These are phyloP conservation scores for Distichodus sexfasciatus DNA, from an alignment of 2,797 vertebrate genomes.

Conservation along the genomic window DNA sequence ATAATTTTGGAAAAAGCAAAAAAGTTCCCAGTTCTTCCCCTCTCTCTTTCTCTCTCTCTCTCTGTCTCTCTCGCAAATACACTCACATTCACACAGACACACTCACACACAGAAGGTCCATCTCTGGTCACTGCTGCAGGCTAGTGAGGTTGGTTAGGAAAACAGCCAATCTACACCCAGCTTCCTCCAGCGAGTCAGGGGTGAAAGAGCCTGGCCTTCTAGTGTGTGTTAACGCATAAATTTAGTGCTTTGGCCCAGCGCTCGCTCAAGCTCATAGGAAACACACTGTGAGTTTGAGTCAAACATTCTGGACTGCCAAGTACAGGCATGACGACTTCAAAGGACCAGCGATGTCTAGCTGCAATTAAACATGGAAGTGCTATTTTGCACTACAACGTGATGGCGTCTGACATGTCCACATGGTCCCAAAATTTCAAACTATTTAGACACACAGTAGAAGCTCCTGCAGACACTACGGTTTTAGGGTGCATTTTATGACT, in stretches of 20 bases:
- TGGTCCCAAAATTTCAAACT: background rate
- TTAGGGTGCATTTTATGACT: too few species aligned
- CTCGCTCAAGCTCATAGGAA: slow-evolving; percentile 24
- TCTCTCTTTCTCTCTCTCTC: background rate
- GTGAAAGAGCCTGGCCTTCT: slow-evolving; percentile 38
- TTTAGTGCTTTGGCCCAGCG: slow-evolving; percentile 42
- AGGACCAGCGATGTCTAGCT: background rate
- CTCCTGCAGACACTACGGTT: too few species aligned
- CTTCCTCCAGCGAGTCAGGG: slow-evolving; percentile 46
- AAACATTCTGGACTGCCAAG: background rate
- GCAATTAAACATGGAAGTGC: too few species aligned
- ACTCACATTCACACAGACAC: slow-evolving; percentile 10
- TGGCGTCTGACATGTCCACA: too few species aligned
- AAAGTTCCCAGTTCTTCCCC: background rate
- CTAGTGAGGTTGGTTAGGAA: slow-evolving; percentile 37
- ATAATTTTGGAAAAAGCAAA: background rate
- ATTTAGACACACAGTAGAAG: too few species aligned
- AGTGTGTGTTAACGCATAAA: slow-evolving; percentile 52
- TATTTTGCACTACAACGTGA: too few species aligned
- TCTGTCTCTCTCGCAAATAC: background rate
- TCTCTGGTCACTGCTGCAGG: slow-evolving; percentile 40
- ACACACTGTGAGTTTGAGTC: background rate
- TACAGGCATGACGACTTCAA: background rate
- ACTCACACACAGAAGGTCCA: slow-evolving; percentile 11
- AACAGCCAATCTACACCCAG: slow-evolving; percentile 39